phyloP scores from a whole-genome alignment of 64 coral and sea anemone genomes.

The Acropora tenuis region DNA sequence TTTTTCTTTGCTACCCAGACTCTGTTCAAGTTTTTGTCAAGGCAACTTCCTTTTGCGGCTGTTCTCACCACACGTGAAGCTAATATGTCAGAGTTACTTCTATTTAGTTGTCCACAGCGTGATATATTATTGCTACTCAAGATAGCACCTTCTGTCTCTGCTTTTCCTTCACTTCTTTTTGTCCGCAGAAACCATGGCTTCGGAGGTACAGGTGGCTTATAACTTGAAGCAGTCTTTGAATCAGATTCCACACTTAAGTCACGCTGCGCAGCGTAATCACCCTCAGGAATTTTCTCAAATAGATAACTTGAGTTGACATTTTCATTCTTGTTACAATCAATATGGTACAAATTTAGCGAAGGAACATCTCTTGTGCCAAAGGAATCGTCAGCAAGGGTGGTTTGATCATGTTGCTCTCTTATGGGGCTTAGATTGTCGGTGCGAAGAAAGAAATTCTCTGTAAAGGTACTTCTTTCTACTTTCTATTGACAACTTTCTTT shows the following conservation, averaged over 20 bases:
- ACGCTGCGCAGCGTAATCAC: no score
- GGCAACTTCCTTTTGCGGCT: not conserved
- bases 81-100: not conserved
- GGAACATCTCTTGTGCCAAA: not conserved
- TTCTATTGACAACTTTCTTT: no score
- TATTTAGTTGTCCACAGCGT: not conserved
- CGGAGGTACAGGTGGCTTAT: constrained; percentile 26
- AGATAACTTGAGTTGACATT: not conserved
- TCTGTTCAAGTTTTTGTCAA: not conserved
- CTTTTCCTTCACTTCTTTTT: not conserved
- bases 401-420: not conserved
- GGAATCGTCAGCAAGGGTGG: not conserved
- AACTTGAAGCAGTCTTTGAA: not conserved
- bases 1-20: not conserved
- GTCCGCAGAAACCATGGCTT: not conserved
- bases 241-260: not conserved
- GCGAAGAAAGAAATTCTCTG: no score
- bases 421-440: no score
- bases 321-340: not conserved
- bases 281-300: no score
- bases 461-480: no score
- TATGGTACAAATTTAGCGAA: not conserved
- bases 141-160: not conserved
- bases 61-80: not conserved
- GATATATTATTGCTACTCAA: not conserved